Base-by-base conservation (phyloP, 2,797 vertebrate species). In the Simalia tracyae region DNA sequence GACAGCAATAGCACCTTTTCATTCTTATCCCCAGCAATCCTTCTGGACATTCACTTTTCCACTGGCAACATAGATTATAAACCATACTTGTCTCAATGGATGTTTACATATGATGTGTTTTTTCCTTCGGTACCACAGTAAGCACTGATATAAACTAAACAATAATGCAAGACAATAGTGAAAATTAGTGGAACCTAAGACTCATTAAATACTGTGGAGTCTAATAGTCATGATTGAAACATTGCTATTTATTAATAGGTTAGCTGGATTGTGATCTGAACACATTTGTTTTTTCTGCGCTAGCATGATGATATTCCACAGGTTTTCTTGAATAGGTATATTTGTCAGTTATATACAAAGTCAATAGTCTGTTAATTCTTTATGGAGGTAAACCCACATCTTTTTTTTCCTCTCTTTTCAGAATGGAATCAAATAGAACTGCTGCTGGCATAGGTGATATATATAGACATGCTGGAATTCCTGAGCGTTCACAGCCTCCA, bases 371-470 rank as follows among this genome's bases (percentile, higher is more conserved):
- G 14, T 81, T 66, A 54, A 76, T 22, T 1, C 19, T 60, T 59
- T 42, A 17, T 42, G 46, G 12, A 64, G n/a, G 26, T 17, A 15
- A 15, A 5, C 14, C 89, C 88, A 17, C 5, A 0, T 63, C 56
- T 6, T 24, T 72, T 0, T 0, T 11, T 0, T 90, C 76, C 68
- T 4, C 0, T 84, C 92, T 22, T 46, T 31, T 66, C 91, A 99
- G 99, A 95, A 94, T 98, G 92, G 99, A 99, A 24, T 95, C 96
- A 9, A 98, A 97, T 94, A 98, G 99, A 87, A 98, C 98, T 17
- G 98, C 98, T 60, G 97, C 99, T 94, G 97, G 98, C 1, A 98
- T 99, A 5, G 97, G 96, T 66, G 99, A 99, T 91, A 99, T 99
- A 93, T 99, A 99, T 95, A 98, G 98, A 91, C 99, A 98, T 5